Percentiles rank a stretch among this genome's conserved stretches.
Conservation (phyloP, 2,113 vertebrate species). For the Protobothrops mucrosquamatus region DNA sequence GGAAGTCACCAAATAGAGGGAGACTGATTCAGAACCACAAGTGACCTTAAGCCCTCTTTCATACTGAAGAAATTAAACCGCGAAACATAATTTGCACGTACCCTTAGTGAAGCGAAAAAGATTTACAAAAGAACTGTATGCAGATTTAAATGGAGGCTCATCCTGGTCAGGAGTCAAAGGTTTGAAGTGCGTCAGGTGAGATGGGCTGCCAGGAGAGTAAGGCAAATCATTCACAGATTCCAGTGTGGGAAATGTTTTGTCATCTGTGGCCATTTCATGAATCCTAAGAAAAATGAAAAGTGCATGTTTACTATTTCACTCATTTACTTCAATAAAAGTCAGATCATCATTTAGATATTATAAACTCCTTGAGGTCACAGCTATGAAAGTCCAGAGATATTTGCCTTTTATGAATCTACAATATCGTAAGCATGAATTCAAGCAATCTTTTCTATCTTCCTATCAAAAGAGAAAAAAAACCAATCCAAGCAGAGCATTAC, state of each 20-base stretch:
- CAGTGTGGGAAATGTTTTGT: conserved; percentile 80
- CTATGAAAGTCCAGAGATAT: not conserved
- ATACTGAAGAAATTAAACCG: not conserved
- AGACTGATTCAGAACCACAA: not conserved
- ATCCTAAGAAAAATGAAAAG: conserved; percentile 56
- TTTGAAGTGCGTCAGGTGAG: conserved; percentile 97
- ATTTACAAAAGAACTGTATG: conserved; percentile 97
- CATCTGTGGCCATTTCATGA: conserved; percentile 91
- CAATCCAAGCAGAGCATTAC: not conserved
- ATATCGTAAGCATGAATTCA: not conserved
- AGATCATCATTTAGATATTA: conserved; percentile 5
- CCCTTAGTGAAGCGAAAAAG: conserved; percentile 97
- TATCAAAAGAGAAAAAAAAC: not conserved
- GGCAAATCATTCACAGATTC: conserved; percentile 81
- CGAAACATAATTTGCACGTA: conserved; percentile 52
- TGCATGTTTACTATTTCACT: not conserved
- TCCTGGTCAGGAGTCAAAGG: conserved; percentile 96
- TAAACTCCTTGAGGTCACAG: not conserved
- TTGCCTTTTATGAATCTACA: not conserved
- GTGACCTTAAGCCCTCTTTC: not conserved
- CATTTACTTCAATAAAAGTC: not conserved
- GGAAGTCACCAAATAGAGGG: not conserved
- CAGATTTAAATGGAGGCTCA: conserved; percentile 92
- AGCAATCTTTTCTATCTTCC: not conserved
- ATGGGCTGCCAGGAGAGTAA: conserved; percentile 80